Evolutionary conservation across 2,113 vertebrate species (phyloP), one percentile per base, ranked within the genome.

Genomic region (Porphyrio hochstetteri): DNA sequence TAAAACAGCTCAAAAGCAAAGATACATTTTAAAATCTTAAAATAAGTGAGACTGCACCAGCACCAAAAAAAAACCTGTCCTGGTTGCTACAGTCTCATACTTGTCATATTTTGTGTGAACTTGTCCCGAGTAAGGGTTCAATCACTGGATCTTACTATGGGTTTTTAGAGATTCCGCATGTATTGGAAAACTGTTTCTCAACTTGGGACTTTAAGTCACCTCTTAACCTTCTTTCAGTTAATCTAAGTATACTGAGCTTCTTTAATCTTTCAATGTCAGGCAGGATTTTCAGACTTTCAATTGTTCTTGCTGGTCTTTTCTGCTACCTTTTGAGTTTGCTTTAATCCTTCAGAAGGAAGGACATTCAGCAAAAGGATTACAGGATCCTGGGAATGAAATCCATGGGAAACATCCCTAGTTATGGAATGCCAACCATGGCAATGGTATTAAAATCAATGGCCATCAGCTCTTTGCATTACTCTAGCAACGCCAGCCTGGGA

Each of bases 211-310:
- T 86, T 77, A 90, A 83, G 60, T 42, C 88, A 94, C 64, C 90
- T 80, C 87, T 93, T 93, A 93, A 96, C 92, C 75, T 90, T 82
- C 82, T 77, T 38, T 92, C 69, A 90, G 76, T 78, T 88, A 90
- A 95, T 77, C 71, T 93, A 77, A 88, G 76, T 53, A 86, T 28
- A 46, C 24, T 83, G 71, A 95, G 91, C 79, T 93, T 40, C 63
- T 92, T 92, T 93, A 95, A 82, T 93, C 77, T 82, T 74, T 75
- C 93, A 86, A 16, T 70, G 92, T 90, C 93, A 96, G 63, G 60
- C 63, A 86, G 75, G 75, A 83, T 94, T 96, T 96, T 93, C 84
- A 80, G 90, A 82, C 56, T 91, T 94, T 77, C 78, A 63, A 28
- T 95, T 95, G 93, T 93, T 97, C 79, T 92, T 78, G 50, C 27